Percentiles rank a stretch among this genome's conserved stretches.
Evolutionary conservation across 2,113 vertebrate species (phyloP).

Genomic region (Azemiops feae): DNA sequence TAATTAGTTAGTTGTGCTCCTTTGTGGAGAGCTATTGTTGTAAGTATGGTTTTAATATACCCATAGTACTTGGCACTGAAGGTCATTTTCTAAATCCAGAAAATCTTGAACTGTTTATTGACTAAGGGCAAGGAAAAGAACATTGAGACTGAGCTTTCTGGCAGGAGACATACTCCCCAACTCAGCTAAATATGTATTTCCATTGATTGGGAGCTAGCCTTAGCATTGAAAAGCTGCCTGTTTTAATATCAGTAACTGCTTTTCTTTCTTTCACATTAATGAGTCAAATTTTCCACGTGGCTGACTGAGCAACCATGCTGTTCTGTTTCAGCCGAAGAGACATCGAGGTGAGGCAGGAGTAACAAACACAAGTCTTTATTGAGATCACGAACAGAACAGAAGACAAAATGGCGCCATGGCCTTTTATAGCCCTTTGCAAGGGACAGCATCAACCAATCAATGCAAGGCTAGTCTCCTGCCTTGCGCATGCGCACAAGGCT

Average conservation of each 20-base stretch:
- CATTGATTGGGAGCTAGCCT: slow-evolving; percentile 53
- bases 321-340: too few relatives aligned
- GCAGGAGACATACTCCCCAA: slow-evolving; percentile 57
- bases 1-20: slow-evolving; percentile 65
- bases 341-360: too few relatives aligned
- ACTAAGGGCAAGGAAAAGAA: slow-evolving; percentile 67
- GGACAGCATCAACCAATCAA: too few relatives aligned
- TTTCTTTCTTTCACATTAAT: neutral
- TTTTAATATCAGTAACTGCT: slow-evolving; percentile 4
- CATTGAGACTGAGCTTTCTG: slow-evolving; percentile 63
- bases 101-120: slow-evolving; percentile 74
- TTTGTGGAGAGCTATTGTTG: slow-evolving; percentile 61
- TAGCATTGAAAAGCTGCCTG: slow-evolving; percentile 39
- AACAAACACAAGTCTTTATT: too few relatives aligned
- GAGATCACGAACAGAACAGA: too few relatives aligned
- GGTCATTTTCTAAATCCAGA: slow-evolving; percentile 65
- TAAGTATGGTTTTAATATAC: slow-evolving; percentile 75
- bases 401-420: too few relatives aligned
- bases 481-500: too few relatives aligned
- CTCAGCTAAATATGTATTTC: slow-evolving; percentile 65
- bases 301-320: neutral
- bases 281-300: slow-evolving; percentile 31
- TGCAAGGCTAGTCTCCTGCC: too few relatives aligned
- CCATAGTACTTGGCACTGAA: slow-evolving; percentile 64
- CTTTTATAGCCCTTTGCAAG: too few relatives aligned